Evolutionary conservation across 2,797 vertebrate genomes (phyloP), one percentile per base, ranked within the genome.

Genomic region (Oreonectes daqikongensis): DNA sequence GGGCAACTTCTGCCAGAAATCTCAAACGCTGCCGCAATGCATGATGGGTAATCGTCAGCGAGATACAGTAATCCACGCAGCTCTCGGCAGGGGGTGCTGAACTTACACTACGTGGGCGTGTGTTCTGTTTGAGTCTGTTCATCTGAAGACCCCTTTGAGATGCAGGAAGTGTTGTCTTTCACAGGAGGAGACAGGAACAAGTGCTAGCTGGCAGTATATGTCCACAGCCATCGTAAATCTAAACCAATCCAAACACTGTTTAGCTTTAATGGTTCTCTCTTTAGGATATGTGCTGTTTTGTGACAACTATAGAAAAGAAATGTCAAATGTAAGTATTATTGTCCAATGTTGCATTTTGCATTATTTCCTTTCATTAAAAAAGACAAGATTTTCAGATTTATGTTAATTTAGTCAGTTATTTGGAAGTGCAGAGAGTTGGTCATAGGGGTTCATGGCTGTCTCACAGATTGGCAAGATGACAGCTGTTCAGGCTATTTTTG

Each of bases 81-180:
- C 83, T 79, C 83, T 68, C 57, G 69, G 85, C 79, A 74, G 73
- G 81, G 80, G 74, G 80, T 79, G 78, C 82, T 81, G 81, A 86
- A 85, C 86, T 87, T 83, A 82, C 81, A 86, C 85, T 84, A 88
- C 81, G 90, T 91, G 86, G 90, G 90, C 70, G 87, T 87, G 88
- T 70, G 80, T 87, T 90, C 85, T 84, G 83, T 86, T 90, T 87
- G 82, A 86, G 78, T 85, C 83, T 79, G 60, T 79, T 85, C 80
- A 73, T 88, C 88, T 44, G 84, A 85, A 86, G 85, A 76, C 78
- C 44, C 10, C 55, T 22, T 76, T 82, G 85, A 90, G 83, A 81
- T 48, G 32, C 32, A 80, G 70, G 48, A 85, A 84, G 85, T 84
- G 79, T 85, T 87, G 84, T 85, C 85, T 86, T 85, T 85, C 80